Conservation (phyloP, 2,797 vertebrate species). For the Phyllotis vaccarum region DNA sequence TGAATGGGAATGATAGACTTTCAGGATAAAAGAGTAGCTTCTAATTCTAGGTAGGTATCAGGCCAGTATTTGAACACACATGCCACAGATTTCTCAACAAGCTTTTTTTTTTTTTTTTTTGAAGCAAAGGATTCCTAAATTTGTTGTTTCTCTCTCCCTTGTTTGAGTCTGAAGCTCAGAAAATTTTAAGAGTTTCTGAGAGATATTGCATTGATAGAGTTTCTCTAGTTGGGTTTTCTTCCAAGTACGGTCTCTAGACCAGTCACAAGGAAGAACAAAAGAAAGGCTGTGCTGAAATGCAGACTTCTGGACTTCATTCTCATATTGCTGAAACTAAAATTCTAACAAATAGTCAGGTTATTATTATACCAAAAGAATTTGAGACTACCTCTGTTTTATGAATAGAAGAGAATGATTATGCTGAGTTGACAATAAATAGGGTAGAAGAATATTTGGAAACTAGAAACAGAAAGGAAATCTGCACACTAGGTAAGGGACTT, state of each 20-base stretch:
- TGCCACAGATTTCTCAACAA: neutral
- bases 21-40: neutral
- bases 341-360: neutral
- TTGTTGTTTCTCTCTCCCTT: neutral
- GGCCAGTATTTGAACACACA: slow-evolving; percentile 5
- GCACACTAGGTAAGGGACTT: neutral
- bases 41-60: neutral
- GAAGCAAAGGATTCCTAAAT: neutral
- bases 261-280: neutral
- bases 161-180: slow-evolving; percentile 36
- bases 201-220: neutral
- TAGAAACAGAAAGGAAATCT: neutral
- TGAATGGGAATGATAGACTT: neutral
- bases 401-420: neutral
- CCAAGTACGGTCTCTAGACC: neutral
- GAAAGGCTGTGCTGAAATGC: neutral
- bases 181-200: neutral
- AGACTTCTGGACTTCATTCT: neutral
- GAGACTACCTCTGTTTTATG: neutral
- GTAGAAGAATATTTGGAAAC: neutral
- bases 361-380: neutral
- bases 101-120: neutral
- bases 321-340: neutral
- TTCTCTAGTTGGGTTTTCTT: neutral
- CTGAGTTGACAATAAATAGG: neutral